Base-by-base conservation (phyloP, 2,113 vertebrate genomes). In the Sitta europaea region DNA sequence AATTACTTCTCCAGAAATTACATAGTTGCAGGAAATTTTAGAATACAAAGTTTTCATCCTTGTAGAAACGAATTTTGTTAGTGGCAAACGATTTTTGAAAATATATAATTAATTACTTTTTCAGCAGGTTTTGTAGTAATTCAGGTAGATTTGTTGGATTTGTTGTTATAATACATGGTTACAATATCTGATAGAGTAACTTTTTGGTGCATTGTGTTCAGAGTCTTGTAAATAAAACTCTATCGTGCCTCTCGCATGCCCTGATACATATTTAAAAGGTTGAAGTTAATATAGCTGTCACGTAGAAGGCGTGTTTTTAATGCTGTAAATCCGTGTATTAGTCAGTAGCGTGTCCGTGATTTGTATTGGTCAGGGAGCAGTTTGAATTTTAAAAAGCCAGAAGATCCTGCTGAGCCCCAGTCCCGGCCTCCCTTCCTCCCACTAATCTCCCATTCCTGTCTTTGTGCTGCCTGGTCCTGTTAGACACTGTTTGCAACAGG, bases 381-480 rank as follows among this genome's bases (percentile, higher is more conserved):
- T 98, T 98, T 98, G 98, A 98, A 98, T 98, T 98, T 98, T 98
- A 98, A 98, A 98, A 98, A 98, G 98, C 98, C 94, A 96, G 97
- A 97, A 98, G 97, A 98, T 98, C 98, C 98, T 98, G 97, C 97
- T 98, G 97, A 97, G 97, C 97, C 97, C 98, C 95, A 97, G 94
- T 97, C 97, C 97, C 92, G 75, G 75, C 94, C 97, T 63, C 75
- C 75, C 75, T 78, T 78, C 75, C 75, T 78, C 98, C 97, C 97
- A 97, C 98, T 97, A 97, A 98, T 98, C 98, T 98, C 97, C 97
- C 97, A 96, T 98, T 98, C 97, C 97, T 98, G 98, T 97, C 98
- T 98, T 98, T 98, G 98, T 98, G 98, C 98, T 98, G 98, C 98
- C 98, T 97, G 97, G 98, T 98, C 97, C 98, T 97, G 97, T 98